Base-by-base conservation (phyloP, 1,140 invertebrate species). In the Glossosoma conforme region DNA sequence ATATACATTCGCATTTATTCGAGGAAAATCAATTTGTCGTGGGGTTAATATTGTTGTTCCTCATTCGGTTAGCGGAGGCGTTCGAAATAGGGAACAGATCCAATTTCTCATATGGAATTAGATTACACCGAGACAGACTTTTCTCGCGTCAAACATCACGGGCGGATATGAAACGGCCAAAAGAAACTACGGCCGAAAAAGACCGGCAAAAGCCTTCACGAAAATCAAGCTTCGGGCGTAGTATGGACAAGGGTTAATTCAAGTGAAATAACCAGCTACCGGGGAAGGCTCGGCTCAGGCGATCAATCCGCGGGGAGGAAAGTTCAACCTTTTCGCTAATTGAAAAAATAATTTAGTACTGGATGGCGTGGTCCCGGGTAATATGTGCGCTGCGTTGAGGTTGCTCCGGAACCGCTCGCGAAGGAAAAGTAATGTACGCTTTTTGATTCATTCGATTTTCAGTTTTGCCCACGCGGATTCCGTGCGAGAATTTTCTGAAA, bases 11-110 rank as follows among this genome's bases (percentile, higher is more conserved):
- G n/a, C n/a, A n/a, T n/a, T n/a, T n/a, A n/a, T n/a, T n/a, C n/a
- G n/a, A n/a, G n/a, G n/a, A n/a, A n/a, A n/a, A n/a, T n/a, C n/a
- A n/a, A n/a, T n/a, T n/a, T n/a, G n/a, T n/a, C n/a, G n/a, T 3
- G 9, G 19, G 15, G 21, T 35, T 44, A 52, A 52, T 52, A 43
- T 45, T 28, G 37, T 44, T 18, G 35, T 35, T 43, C 44, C 41
- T 54, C 37, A 54, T 54, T 54, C 44, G 46, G 43, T 54, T 54
- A 54, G 35, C 33, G 21, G 38, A 28, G 18, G 52, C 32, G 13
- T 32, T 33, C 33, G 36, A 48, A 44, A 56, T 56, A 33, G 45
- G 46, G 44, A 28, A 47, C 36, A 44, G 44, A 56, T 56, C 48
- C 36, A 52, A 56, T 56, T 56, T 52, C 48, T 33, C 40, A 37